These are phyloP conservation scores for Scleropages formosus DNA, from an alignment of 2,797 vertebrate genomes.

Conservation along the genomic window DNA sequence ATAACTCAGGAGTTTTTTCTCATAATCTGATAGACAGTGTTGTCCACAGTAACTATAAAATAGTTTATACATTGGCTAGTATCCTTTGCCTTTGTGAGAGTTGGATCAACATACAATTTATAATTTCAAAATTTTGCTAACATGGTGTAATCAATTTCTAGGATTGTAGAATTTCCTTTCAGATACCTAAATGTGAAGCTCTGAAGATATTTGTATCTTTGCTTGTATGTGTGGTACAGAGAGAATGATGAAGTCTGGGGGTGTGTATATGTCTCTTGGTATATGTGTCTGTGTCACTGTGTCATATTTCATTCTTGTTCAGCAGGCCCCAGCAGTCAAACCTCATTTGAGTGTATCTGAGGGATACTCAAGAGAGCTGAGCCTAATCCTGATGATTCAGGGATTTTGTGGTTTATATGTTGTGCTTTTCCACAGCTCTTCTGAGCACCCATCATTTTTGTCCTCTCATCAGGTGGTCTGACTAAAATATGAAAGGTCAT, in stretches of 20 bases:
- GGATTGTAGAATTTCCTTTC: not conserved
- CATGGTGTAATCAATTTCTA: not conserved
- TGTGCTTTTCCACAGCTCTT: not conserved
- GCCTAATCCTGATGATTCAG: constrained; percentile 41
- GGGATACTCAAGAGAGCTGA: constrained; percentile 18
- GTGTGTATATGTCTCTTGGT: no score
- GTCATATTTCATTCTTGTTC: constrained; percentile 4
- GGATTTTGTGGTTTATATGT: not conserved
- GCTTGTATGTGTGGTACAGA: not conserved
- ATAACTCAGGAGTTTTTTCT: no score
- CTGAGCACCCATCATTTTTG: not conserved
- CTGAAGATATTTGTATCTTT: not conserved
- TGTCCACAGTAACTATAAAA: no score
- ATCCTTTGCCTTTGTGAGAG: constrained; percentile 8
- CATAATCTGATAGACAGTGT: no score
- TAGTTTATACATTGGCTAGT: constrained; percentile 11
- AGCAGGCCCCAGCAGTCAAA: not conserved
- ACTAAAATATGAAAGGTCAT: constrained; percentile 28
- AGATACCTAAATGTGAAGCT: constrained; percentile 4
- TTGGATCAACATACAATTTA: constrained; percentile 5
- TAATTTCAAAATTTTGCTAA: constrained; percentile 1
- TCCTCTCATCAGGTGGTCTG: constrained; percentile 1
- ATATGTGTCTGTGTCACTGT: not conserved
- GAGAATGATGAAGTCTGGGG: not conserved
- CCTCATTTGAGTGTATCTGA: not conserved